Evolutionary conservation across 2,888 invertebrate species (phyloP), one percentile per base, ranked within the genome.

Genomic region (Harpalus rubripes): DNA sequence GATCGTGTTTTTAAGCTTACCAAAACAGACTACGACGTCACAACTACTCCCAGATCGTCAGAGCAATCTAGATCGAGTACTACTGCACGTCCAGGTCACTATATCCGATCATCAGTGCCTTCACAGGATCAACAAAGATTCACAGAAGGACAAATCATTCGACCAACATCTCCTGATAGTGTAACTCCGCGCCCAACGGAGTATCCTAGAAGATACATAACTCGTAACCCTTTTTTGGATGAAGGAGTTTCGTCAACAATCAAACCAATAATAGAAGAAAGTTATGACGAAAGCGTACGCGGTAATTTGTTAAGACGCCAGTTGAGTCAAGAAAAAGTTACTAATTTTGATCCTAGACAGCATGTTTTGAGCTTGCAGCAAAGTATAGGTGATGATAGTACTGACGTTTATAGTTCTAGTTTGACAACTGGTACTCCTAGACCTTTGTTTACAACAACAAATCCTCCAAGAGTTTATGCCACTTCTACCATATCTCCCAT

Each of bases 401-500:
- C 94, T 1, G 95, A 95, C 87, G 94, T 95, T 0, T 95, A 95
- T 87, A 95, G 95, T 44, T 93, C 94, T 52, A 94, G 95, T 26
- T 90, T 94, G 12, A 94, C 94, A 0, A 93, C 93, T 16, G 94
- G 93, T 84, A 93, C 94, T 32, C 93, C 95, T 5, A 91, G 95
- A 44, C 95, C 95, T 0, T 89, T 95, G 15, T 95, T 95, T 87
- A 95, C 95, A 0, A 95, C 95, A 0, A 94, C 94, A 0, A 91
- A 91, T 15, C 91, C 94, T 26, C 92, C 95, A 0, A 91, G 94
- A 88, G 68, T 87, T 56, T 78, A 88, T 10, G 87, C 89, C 8
- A 84, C 76, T 15, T 18, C 79, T 7, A 84, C 78, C 6, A 59
- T 56, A 63, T 16, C 84, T 5, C 44, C 44, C 6, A 44, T 44